Evolutionary conservation across 2,888 invertebrate species (phyloP).

Genomic region (Thyatira batis): DNA sequence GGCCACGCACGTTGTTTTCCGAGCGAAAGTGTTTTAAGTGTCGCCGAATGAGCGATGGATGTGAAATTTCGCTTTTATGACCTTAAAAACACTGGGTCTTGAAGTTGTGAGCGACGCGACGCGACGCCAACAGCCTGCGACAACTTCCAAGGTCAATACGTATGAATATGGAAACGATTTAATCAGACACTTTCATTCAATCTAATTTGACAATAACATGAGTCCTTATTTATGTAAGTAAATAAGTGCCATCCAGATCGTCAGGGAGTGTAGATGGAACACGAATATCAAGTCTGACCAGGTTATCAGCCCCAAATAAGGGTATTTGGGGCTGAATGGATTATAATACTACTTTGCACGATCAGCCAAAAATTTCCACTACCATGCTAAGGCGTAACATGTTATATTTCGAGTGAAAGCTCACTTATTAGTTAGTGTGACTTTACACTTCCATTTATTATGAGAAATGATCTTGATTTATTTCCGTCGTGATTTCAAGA

Average conservation of each 20-base stretch:
- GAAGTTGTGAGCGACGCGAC: not conserved
- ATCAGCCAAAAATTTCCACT: not conserved
- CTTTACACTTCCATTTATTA: constrained; percentile 3
- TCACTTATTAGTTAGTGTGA: not conserved
- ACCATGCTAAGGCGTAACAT: not conserved
- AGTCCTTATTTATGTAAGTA: too few species aligned
- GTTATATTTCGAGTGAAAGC: not conserved
- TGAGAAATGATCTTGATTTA: not conserved
- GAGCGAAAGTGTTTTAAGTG: constrained; percentile 52
- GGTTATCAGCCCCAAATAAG: too few species aligned
- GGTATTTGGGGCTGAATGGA: too few species aligned
- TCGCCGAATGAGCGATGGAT: constrained; percentile 32
- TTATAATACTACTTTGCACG: not conserved
- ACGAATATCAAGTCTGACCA: too few species aligned
- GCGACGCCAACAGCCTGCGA: constrained; percentile 1
- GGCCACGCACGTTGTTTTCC: constrained; percentile 22
- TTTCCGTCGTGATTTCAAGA: not conserved
- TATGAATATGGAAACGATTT: constrained; percentile 9
- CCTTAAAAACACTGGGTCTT: constrained; percentile 33
- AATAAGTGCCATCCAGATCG: too few species aligned
- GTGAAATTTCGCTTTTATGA: constrained; percentile 50
- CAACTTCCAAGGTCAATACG: constrained; percentile 3
- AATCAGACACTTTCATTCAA: constrained; percentile 6
- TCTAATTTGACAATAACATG: not conserved
- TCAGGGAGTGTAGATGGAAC: too few species aligned